Conservation (phyloP, 2,113 vertebrate species). For the Phoenicopterus ruber region DNA sequence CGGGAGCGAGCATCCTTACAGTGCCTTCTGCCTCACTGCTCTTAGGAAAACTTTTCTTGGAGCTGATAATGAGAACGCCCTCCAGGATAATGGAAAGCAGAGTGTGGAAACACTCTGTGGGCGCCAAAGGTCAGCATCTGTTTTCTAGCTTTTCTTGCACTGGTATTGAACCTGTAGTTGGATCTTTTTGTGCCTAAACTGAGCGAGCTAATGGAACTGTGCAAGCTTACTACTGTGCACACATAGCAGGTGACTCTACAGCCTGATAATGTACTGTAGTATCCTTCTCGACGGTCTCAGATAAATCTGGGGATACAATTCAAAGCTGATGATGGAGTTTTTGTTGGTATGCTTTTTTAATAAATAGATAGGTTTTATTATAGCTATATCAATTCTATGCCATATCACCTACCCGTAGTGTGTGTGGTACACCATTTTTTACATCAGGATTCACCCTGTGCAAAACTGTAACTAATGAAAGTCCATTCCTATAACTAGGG, state of each 20-base stretch:
- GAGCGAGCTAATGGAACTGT: neutral
- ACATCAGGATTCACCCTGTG: neutral
- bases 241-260: neutral
- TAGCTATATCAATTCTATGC: neutral
- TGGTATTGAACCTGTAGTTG: neutral
- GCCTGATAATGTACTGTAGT: neutral
- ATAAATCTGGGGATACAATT: neutral
- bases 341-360: neutral
- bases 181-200: neutral
- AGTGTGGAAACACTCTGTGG: neutral
- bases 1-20: neutral
- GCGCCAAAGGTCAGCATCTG: neutral
- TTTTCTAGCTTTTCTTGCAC: neutral
- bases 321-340: neutral
- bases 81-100: neutral
- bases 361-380: neutral
- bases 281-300: neutral
- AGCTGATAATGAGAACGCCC: neutral
- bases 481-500: neutral
- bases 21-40: neutral
- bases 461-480: neutral
- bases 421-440: neutral
- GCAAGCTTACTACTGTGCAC: neutral
- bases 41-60: slow-evolving; percentile 6
- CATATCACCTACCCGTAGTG: neutral